Base-by-base conservation (phyloP, 2,888 invertebrate genomes). In the Hofmannophila pseudospretella region DNA sequence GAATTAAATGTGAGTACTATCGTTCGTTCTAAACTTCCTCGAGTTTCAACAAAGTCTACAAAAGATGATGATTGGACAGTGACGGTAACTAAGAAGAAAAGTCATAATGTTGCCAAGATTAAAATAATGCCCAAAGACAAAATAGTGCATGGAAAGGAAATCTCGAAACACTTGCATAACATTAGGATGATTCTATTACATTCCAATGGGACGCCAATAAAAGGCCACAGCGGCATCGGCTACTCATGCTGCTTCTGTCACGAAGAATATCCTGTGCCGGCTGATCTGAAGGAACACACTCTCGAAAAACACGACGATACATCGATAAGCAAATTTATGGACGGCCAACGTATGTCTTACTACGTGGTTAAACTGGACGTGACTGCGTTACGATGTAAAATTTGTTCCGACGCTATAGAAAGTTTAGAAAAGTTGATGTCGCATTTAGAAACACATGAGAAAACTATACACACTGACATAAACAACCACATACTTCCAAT, bases 401-500 rank as follows among this genome's bases (percentile, higher is more conserved):
- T 20, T 20, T 31, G 31, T 9, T 10, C 1, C 5, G 8, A 20
- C 20, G 1, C 7, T 11, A 14, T 31, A n/a, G 32, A 20, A 5
- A 10, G 22, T 5, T 11, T 32, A 4, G 20, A 20, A 7, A 2
- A 9, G 5, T 11, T 20, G 12, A 32, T 9, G 2, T 7, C 5
- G n/a, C 22, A 20, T 22, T 11, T 22, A 2, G 7, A 11, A 1
- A 8, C n/a, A 4, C 32, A 20, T 8, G 10, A 13, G 0, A 22
- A 32, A 20, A 20, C 3, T 2, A 11, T 32, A 2, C 14, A 14
- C 14, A 27, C 7, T 11, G 8, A 12, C 11, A 27, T 27, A 7
- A 27, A 27, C 7, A 10, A 12, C 32, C 55, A 57, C 7, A 58
- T 64, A 23, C 38, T 64, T 3, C 62, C 62, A 3, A 63, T 63